phyloP scores from a whole-genome alignment of 2,113 vertebrate species.

The Oreochromis spilurus region DNA sequence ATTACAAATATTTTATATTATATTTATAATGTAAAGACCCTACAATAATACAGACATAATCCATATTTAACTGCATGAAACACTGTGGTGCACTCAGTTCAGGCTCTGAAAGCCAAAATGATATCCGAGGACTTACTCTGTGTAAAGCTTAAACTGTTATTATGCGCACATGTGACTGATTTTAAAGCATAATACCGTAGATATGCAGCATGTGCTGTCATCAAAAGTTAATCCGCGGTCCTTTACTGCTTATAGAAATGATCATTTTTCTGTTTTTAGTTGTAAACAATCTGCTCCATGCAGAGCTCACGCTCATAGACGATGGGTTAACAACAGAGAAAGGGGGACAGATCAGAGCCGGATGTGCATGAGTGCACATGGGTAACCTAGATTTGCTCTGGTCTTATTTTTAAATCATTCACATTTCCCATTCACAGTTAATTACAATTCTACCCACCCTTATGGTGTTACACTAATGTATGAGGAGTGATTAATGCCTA shows the following conservation, averaged over 20 bases:
- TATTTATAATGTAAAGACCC: not conserved
- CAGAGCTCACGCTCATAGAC: not conserved
- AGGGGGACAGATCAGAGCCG: not conserved
- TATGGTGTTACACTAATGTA: not conserved
- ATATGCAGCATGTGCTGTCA: not conserved
- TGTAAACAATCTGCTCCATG: not conserved
- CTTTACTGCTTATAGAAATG: not conserved
- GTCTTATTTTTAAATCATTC: not conserved
- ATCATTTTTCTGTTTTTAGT: not conserved
- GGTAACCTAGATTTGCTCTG: not conserved
- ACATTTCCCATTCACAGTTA: not conserved
- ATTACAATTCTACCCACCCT: not conserved
- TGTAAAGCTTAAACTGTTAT: not conserved
- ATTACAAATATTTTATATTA: not conserved
- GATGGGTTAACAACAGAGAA: not conserved
- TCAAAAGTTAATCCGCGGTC: not conserved
- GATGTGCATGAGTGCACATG: not conserved
- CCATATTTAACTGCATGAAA: not conserved
- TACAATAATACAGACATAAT: not conserved
- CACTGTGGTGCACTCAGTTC: not conserved
- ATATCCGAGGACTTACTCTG: not conserved
- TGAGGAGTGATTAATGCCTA: not conserved
- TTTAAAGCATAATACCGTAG: not conserved
- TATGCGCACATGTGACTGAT: not conserved
- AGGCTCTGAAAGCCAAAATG: not conserved